A percentile compares a stretch with the other conserved stretches of the same genome.
Conservation (phyloP, 2,797 vertebrate genomes). For the Syndactyla subalaris region DNA sequence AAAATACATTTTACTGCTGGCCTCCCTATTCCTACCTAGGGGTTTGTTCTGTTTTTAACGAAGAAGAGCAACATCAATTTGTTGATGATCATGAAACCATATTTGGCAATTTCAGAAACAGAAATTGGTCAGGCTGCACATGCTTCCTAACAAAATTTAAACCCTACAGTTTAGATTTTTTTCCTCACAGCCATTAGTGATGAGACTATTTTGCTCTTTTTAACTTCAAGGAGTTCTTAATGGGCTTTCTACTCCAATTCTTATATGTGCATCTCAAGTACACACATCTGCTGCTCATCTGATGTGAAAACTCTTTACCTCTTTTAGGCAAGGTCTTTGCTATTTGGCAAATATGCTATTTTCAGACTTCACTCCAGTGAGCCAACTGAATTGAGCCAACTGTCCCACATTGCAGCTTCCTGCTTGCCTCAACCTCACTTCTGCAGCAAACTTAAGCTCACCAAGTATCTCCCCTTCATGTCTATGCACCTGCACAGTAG, state of each 20-base stretch:
- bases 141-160: not conserved
- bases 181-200: not conserved
- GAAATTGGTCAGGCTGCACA: not conserved
- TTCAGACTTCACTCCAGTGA: not conserved
- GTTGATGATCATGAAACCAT: not conserved
- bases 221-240: conserved; percentile 1
- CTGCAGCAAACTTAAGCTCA: not conserved
- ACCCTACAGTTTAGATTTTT: not conserved
- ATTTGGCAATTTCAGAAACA: not conserved
- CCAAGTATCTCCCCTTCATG: not conserved
- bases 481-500: not conserved
- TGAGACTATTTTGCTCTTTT: not conserved
- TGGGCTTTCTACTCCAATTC: not conserved
- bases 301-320: not conserved
- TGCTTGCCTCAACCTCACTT: not conserved
- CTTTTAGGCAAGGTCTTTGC: not conserved
- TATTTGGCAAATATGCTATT: not conserved
- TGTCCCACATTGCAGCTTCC: not conserved
- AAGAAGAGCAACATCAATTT: not conserved
- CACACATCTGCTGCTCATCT: conserved; percentile 20
- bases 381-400: not conserved
- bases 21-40: not conserved
- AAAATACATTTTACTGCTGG: not conserved
- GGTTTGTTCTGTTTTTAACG: not conserved
- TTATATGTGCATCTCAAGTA: conserved; percentile 20